Conservation (phyloP, 2,113 vertebrate species). For the Sinocyclocheilus rhinocerous region DNA sequence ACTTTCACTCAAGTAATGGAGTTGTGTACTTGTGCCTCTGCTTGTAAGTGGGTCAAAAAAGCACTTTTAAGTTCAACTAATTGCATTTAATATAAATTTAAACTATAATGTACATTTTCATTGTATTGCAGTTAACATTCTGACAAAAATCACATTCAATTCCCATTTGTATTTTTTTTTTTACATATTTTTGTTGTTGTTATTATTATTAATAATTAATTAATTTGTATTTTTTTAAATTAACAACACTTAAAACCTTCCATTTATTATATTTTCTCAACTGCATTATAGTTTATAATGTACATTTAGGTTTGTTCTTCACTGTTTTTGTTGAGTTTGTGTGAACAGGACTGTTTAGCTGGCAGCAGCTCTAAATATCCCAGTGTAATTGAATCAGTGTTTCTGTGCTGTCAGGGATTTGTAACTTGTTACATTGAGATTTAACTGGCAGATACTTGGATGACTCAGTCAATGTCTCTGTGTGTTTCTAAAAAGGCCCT, state of each 20-base stretch:
- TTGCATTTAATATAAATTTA: no score
- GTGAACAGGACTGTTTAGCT: slow-evolving; percentile 50
- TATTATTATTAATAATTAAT: background rate
- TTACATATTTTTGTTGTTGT: no score
- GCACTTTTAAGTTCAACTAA: no score
- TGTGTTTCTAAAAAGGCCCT: slow-evolving; percentile 25
- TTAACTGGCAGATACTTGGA: slow-evolving; percentile 73
- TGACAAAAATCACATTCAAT: no score
- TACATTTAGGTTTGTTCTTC: background rate
- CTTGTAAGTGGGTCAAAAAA: no score
- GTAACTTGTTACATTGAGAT: slow-evolving; percentile 75
- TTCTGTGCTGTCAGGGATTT: slow-evolving; percentile 79
- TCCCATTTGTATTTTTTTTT: background rate
- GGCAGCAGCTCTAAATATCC: slow-evolving; percentile 73
- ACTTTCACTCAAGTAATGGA: no score
- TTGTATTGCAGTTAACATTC: no score
- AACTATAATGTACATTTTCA: no score
- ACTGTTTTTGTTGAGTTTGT: slow-evolving; percentile 37
- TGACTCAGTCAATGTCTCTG: slow-evolving; percentile 64
- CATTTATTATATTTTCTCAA: background rate
- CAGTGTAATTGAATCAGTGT: slow-evolving; percentile 78
- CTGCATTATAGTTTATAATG: background rate
- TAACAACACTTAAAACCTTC: background rate
- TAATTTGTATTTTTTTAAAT: background rate
- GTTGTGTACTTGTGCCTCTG: no score